A percentile compares a stretch with the other conserved stretches of the same genome.
Evolutionary conservation across 30 jellyfish, hydroid and myxozoan species (phyloP).

Genomic region (Aurelia coerulea): DNA sequence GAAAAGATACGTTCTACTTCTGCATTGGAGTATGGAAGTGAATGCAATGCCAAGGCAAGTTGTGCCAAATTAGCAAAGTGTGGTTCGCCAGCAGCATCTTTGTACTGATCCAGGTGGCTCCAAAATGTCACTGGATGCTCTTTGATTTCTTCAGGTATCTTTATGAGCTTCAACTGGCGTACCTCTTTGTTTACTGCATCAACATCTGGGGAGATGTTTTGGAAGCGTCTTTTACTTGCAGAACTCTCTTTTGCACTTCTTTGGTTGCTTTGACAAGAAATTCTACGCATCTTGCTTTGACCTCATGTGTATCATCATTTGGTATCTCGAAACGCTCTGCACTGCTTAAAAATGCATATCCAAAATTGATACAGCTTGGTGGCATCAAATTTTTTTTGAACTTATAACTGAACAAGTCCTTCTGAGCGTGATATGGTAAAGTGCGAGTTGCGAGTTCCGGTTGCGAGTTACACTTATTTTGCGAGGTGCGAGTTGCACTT

Average conservation of each 20-base stretch:
- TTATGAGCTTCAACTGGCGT: conserved; percentile 16
- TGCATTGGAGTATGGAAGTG: conserved; percentile 61
- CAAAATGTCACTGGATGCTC: conserved; percentile 27
- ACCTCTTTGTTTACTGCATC: conserved; percentile 40
- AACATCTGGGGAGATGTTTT: conserved; percentile 31
- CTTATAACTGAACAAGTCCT: conserved; percentile 37
- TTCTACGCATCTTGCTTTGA: conserved; percentile 40
- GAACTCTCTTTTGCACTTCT: conserved; percentile 29
- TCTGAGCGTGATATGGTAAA: conserved; percentile 2
- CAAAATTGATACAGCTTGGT: conserved; percentile 33
- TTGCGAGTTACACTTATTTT: neutral
- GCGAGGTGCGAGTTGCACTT: too few relatives aligned
- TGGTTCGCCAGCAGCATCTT: conserved; percentile 54
- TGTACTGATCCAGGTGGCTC: conserved; percentile 42
- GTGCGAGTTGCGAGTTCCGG: neutral
- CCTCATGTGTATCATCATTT: conserved; percentile 4
- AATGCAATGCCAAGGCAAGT: conserved; percentile 36
- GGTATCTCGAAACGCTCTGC: conserved; percentile 37
- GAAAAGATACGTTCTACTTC: conserved; percentile 63
- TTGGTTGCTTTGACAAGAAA: conserved; percentile 36
- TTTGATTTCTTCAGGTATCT: conserved; percentile 31
- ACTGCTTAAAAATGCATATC: conserved; percentile 49
- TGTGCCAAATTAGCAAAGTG: conserved; percentile 26
- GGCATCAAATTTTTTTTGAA: conserved; percentile 47
- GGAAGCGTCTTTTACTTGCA: conserved; percentile 30